Conservation (phyloP, 1,140 invertebrate genomes). For the Procambarus virginalis region DNA sequence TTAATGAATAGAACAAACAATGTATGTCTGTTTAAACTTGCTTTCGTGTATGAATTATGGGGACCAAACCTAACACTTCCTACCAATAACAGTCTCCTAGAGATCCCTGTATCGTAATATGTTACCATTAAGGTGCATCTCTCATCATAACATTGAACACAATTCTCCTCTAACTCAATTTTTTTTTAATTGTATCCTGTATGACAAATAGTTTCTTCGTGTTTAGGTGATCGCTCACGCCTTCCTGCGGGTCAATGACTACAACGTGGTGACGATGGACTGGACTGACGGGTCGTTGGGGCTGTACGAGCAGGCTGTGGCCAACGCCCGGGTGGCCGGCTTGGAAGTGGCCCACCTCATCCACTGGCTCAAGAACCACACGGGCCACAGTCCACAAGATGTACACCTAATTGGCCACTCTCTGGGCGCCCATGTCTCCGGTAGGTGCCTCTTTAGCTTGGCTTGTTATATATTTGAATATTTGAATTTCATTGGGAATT, state of each 20-base stretch:
- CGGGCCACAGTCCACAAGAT: background rate
- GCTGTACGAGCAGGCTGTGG: slow-evolving; percentile 23
- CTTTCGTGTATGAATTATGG: too few species aligned
- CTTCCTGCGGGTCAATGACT: background rate
- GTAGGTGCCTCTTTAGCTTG: background rate
- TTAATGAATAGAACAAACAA: too few species aligned
- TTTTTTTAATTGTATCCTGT: too few species aligned
- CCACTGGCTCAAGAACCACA: slow-evolving; percentile 11
- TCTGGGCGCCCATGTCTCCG: slow-evolving; percentile 29
- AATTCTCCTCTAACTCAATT: too few species aligned
- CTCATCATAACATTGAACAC: too few species aligned
- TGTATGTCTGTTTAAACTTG: too few species aligned
- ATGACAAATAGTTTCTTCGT: background rate
- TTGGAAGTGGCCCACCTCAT: slow-evolving; percentile 29
- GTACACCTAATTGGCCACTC: slow-evolving; percentile 52
- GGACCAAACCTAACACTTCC: too few species aligned
- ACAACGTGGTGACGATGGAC: slow-evolving; percentile 44
- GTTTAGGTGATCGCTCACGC: slow-evolving; percentile 5
- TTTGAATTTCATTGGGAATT: too few species aligned
- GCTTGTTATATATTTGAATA: too few species aligned
- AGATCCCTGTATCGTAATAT: too few species aligned
- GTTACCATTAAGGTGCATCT: too few species aligned
- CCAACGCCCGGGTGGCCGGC: slow-evolving; percentile 20
- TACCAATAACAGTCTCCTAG: too few species aligned
- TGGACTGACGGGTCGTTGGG: slow-evolving; percentile 40